phyloP scores from a whole-genome alignment of 2,888 invertebrate genomes.

The Xylota segnis region DNA sequence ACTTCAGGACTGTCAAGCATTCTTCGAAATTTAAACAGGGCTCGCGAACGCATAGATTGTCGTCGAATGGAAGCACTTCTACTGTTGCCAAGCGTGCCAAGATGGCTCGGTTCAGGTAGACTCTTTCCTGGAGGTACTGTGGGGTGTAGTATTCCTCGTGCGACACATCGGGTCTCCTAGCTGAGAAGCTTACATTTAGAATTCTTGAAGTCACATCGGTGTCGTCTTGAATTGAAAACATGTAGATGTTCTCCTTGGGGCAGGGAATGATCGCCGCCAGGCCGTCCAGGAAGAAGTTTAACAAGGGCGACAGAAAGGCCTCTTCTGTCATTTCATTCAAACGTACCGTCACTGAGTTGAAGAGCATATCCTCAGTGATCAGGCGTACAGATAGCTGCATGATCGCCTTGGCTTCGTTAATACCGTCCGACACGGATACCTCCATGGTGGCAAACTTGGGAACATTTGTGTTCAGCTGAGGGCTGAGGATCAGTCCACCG shows the following conservation, averaged over 20 bases:
- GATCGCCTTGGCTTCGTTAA: constrained; percentile 96
- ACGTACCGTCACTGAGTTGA: constrained; percentile 96
- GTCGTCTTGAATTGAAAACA: constrained; percentile 97
- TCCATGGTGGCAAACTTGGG: constrained; percentile 97
- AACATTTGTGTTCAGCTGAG: constrained; percentile 97
- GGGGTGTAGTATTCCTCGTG: constrained; percentile 93
- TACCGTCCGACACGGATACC: constrained; percentile 96
- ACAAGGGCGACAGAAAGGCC: constrained; percentile 94
- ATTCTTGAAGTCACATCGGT: constrained; percentile 94
- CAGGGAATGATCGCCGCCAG: constrained; percentile 96
- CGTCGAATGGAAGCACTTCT: constrained; percentile 97
- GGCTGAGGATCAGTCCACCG: constrained; percentile 94
- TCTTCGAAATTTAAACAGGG: constrained; percentile 97
- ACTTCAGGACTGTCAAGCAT: constrained; percentile 95
- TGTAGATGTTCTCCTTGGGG: constrained; percentile 95
- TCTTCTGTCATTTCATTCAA: constrained; percentile 97
- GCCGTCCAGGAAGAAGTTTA: constrained; percentile 95
- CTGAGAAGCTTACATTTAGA: constrained; percentile 97
- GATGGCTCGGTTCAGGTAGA: constrained; percentile 96
- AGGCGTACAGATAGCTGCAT: constrained; percentile 96
- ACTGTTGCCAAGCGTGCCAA: constrained; percentile 95
- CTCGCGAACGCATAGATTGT: constrained; percentile 97
- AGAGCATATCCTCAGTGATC: constrained; percentile 97
- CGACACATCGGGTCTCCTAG: constrained; percentile 91
- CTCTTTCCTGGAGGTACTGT: constrained; percentile 95